Evolutionary conservation across 2,888 invertebrate species (phyloP).

Genomic region (Anoplius nigerrimus): DNA sequence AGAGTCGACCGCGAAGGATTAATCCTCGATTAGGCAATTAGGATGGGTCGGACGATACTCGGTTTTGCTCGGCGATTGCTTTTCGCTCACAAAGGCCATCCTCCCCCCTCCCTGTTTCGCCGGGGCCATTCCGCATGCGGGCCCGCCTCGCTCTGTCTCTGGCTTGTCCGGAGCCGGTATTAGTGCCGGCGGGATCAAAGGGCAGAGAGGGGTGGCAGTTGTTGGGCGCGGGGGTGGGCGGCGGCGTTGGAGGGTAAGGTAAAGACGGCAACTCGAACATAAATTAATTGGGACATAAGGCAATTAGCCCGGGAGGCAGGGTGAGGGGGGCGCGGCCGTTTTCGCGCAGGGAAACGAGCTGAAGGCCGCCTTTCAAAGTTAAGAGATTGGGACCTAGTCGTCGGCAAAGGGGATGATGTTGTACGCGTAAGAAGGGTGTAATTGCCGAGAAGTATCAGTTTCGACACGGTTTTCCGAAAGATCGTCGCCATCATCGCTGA

Average conservation of each 20-base stretch:
- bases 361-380: constrained; percentile 27
- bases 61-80: neutral
- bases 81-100: constrained; percentile 18
- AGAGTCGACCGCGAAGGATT: too few relatives aligned
- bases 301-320: constrained; percentile 53
- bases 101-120: too few relatives aligned
- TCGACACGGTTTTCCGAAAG: too few relatives aligned
- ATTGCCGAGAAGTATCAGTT: too few relatives aligned
- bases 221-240: too few relatives aligned
- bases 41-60: neutral
- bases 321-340: neutral
- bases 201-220: constrained; percentile 17
- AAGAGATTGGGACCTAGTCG: too few relatives aligned
- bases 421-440: too few relatives aligned
- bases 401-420: too few relatives aligned
- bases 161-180: constrained; percentile 23
- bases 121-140: neutral
- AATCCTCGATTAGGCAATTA: too few relatives aligned
- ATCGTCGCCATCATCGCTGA: too few relatives aligned
- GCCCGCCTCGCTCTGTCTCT: neutral
- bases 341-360: constrained; percentile 21
- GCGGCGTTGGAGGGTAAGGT: constrained; percentile 32
- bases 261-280: constrained; percentile 55
- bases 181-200: constrained; percentile 42
- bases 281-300: constrained; percentile 69